phyloP scores from a whole-genome alignment of 2,888 invertebrate species.

The Caradrina clavipalpis region DNA sequence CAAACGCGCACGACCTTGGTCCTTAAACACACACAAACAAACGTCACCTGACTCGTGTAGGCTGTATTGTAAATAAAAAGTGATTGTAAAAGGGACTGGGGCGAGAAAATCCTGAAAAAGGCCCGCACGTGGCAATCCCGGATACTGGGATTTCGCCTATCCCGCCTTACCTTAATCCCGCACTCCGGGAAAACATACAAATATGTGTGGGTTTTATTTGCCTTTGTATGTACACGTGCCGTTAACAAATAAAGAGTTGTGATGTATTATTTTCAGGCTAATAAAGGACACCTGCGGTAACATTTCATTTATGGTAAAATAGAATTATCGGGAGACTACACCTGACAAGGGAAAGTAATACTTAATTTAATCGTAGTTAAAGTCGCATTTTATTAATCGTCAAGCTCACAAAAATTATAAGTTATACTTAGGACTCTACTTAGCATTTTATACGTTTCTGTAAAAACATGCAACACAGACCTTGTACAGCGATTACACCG shows the following conservation, averaged over 20 bases:
- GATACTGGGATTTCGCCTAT: conserved; percentile 79
- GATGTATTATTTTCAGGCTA: conserved; percentile 47
- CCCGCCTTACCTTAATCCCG: conserved; percentile 81
- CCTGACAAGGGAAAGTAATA: not conserved
- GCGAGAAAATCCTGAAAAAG: conserved; percentile 82
- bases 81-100: conserved; percentile 68
- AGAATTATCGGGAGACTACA: not conserved
- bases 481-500: conserved; percentile 17
- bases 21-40: conserved; percentile 42
- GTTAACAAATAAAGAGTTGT: conserved; percentile 55
- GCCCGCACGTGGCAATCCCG: conserved; percentile 77
- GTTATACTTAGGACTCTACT: not conserved
- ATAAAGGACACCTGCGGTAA: conserved; percentile 30
- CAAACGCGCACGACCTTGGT: conserved; percentile 45
- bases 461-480: conserved; percentile 15
- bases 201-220: conserved; percentile 56
- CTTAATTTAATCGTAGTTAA: not conserved
- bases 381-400: not conserved
- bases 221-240: conserved; percentile 50
- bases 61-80: conserved; percentile 66
- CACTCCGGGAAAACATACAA: conserved; percentile 70
- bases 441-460: not conserved
- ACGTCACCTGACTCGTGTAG: conserved; percentile 50
- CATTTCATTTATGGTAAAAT: not conserved
- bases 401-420: not conserved